Conservation (phyloP, 2,888 invertebrate genomes). For the Hyalella azteca region DNA sequence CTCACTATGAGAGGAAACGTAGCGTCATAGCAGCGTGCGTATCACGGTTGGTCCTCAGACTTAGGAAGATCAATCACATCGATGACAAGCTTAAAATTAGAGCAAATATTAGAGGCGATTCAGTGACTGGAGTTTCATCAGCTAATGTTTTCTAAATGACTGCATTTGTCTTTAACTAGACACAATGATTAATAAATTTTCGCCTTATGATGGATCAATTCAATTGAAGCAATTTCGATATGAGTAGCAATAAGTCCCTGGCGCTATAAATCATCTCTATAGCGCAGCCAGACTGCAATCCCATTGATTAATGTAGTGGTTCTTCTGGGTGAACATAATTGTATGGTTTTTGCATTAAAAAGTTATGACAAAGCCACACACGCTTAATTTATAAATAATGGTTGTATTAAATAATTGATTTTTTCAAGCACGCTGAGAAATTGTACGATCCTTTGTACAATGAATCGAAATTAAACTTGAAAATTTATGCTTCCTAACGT, state of each 20-base stretch:
- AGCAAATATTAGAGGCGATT: not conserved
- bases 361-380: too few relatives aligned
- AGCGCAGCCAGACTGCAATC: not conserved
- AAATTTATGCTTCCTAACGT: too few relatives aligned
- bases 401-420: too few relatives aligned
- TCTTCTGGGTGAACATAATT: too few relatives aligned
- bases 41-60: too few relatives aligned
- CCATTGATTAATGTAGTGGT: not conserved
- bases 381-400: too few relatives aligned
- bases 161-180: not conserved
- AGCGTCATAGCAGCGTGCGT: too few relatives aligned
- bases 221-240: not conserved
- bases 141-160: not conserved
- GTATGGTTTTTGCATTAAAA: too few relatives aligned
- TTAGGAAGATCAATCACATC: not conserved
- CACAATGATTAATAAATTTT: not conserved
- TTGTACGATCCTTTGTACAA: too few relatives aligned
- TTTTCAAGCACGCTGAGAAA: too few relatives aligned
- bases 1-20: too few relatives aligned
- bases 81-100: not conserved
- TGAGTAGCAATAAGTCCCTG: not conserved
- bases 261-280: not conserved
- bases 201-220: constrained; percentile 7
- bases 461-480: too few relatives aligned
- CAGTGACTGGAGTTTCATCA: not conserved